phyloP scores from a whole-genome alignment of 2,113 vertebrate genomes.

The Corythaeola cristata region DNA sequence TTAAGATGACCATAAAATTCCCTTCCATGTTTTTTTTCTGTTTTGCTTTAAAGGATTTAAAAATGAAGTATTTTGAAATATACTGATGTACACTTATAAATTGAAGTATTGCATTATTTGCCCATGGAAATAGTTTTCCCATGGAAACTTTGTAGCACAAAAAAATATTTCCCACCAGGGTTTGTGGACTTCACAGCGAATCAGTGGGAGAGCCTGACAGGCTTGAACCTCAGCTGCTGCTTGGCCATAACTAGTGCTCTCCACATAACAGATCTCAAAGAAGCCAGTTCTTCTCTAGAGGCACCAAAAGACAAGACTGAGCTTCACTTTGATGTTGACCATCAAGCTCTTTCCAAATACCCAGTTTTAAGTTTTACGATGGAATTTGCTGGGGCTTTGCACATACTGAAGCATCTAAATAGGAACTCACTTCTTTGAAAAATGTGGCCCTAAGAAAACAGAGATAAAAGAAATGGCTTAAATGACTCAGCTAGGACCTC shows the following conservation, averaged over 20 bases:
- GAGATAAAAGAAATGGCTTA: background rate
- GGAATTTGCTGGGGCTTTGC: background rate
- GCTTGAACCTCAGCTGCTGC: background rate
- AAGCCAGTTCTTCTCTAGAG: background rate
- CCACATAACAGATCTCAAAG: background rate
- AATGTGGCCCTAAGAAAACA: background rate
- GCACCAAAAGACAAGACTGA: background rate
- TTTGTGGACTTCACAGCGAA: background rate
- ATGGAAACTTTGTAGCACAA: too few relatives aligned
- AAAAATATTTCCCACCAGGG: background rate
- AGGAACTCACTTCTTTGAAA: background rate
- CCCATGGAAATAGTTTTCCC: too few relatives aligned
- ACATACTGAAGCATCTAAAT: background rate
- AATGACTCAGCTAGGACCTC: background rate
- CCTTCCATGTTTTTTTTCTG: background rate
- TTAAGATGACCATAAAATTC: background rate
- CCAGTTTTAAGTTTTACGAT: background rate
- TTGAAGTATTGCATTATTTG: background rate
- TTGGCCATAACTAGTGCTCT: rapidly evolving
- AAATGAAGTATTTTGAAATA: background rate
- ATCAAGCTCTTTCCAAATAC: background rate
- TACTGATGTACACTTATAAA: background rate
- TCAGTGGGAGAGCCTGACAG: background rate
- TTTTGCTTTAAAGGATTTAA: background rate
- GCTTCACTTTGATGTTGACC: background rate